phyloP scores from a whole-genome alignment of 2,113 vertebrate genomes.

The Gobio gobio region DNA sequence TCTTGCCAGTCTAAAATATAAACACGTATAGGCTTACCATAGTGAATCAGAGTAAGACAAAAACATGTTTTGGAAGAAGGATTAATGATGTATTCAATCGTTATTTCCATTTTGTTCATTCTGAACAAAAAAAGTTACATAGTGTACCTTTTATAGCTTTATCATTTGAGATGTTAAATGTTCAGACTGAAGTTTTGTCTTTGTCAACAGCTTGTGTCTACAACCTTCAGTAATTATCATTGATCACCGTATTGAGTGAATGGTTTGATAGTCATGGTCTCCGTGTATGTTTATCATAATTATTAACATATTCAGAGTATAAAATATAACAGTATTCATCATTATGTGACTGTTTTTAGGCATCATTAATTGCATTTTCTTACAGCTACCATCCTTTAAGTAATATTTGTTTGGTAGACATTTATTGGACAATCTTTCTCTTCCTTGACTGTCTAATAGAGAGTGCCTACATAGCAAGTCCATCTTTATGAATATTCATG shows the following conservation, averaged over 20 bases:
- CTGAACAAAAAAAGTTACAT: too few species aligned
- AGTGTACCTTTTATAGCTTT: not conserved
- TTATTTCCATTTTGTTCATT: too few species aligned
- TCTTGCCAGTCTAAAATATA: too few species aligned
- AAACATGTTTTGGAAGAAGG: too few species aligned
- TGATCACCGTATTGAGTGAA: not conserved
- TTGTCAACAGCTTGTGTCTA: not conserved
- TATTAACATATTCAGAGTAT: not conserved
- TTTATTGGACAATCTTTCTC: not conserved
- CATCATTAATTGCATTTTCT: not conserved
- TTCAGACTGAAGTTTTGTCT: not conserved
- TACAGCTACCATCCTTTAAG: too few species aligned
- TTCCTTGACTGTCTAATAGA: not conserved
- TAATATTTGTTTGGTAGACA: not conserved
- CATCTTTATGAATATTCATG: conserved; percentile 20
- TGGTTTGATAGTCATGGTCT: not conserved
- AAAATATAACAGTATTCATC: not conserved
- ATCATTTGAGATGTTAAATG: not conserved
- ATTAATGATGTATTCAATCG: too few species aligned
- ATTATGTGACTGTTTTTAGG: not conserved
- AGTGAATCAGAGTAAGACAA: too few species aligned
- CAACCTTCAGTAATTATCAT: conserved; percentile 1
- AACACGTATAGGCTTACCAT: too few species aligned
- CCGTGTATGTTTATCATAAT: not conserved
- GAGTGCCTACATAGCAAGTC: not conserved